phyloP scores from a whole-genome alignment of 2,113 vertebrate species.

The Brachyhypopomus occidentalis region DNA sequence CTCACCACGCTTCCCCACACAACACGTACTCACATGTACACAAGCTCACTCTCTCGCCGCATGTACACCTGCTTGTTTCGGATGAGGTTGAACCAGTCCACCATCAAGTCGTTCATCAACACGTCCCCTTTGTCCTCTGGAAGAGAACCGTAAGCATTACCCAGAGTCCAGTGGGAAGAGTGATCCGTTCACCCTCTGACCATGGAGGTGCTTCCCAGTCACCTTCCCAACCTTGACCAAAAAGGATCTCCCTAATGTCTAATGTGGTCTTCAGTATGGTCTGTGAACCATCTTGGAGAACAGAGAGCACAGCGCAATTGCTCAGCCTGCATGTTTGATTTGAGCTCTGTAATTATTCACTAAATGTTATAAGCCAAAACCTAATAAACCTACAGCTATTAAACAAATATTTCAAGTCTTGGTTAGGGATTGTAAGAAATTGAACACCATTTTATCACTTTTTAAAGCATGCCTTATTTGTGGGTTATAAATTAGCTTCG shows the following conservation, averaged over 20 bases:
- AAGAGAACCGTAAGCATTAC: conserved; percentile 2
- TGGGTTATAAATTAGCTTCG: no score
- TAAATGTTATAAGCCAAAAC: neutral
- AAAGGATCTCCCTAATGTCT: no score
- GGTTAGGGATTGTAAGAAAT: no score
- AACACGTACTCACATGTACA: conserved; percentile 80
- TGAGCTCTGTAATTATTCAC: conserved; percentile 3
- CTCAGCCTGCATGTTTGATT: neutral
- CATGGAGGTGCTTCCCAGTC: no score
- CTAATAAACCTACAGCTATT: conserved; percentile 35
- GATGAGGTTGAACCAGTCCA: conserved; percentile 95
- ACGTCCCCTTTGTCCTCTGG: conserved; percentile 85
- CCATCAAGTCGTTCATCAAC: conserved; percentile 81
- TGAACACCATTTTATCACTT: no score
- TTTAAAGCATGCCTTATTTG: no score
- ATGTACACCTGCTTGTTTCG: conserved; percentile 92
- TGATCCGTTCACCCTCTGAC: no score
- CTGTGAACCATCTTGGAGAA: no score
- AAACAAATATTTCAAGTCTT: neutral
- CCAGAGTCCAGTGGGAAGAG: neutral
- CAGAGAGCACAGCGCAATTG: no score
- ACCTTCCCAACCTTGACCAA: no score
- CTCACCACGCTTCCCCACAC: no score
- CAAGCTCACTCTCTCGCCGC: conserved; percentile 89
- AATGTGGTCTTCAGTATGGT: no score